Conservation (phyloP, 2,888 invertebrate genomes). For the Archips crataeganus region DNA sequence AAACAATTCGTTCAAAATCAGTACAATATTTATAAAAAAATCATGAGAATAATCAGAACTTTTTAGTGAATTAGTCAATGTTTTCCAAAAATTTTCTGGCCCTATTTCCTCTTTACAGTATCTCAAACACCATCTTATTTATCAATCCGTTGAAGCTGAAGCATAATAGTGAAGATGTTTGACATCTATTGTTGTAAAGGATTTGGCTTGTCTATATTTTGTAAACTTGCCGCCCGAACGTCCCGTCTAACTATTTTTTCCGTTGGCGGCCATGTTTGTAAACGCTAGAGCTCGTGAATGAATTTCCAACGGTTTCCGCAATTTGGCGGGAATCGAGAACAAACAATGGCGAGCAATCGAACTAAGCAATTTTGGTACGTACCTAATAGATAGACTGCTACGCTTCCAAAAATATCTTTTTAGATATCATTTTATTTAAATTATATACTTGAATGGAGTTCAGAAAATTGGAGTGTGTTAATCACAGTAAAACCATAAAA, state of each 20-base stretch:
- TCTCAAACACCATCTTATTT: conserved; percentile 19
- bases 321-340: conserved; percentile 66
- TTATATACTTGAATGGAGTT: no score
- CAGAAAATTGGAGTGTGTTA: no score
- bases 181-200: conserved; percentile 58
- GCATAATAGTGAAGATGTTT: conserved; percentile 48
- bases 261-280: conserved; percentile 79
- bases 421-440: no score
- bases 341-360: conserved; percentile 14
- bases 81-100: no score
- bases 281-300: conserved; percentile 76
- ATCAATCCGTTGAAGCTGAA: conserved; percentile 43
- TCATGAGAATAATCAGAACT: no score
- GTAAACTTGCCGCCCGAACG: conserved; percentile 75
- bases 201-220: conserved; percentile 76
- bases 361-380: background rate
- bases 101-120: no score
- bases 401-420: no score
- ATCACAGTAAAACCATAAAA: no score
- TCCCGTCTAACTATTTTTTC: conserved; percentile 84
- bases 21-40: no score
- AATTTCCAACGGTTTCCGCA: conserved; percentile 80
- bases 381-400: no score
- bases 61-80: no score
- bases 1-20: no score